These are phyloP conservation scores for Lophotis ruficrista DNA, from an alignment of 2,113 vertebrate species.

Conservation along the genomic window DNA sequence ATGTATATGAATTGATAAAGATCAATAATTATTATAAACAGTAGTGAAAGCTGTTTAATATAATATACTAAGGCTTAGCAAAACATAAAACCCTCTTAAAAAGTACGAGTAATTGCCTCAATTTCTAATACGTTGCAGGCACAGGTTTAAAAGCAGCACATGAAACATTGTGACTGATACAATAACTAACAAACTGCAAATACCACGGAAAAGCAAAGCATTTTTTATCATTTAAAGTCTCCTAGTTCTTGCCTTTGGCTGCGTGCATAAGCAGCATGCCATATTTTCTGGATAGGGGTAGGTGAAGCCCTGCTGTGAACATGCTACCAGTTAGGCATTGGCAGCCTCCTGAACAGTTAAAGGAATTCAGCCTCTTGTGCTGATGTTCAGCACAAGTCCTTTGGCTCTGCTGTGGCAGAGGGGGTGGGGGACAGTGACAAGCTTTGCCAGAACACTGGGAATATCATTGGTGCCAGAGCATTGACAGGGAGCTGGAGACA, in stretches of 20 bases:
- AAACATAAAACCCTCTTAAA: neutral
- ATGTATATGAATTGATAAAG: neutral
- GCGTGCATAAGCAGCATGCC: neutral
- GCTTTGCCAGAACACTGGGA: neutral
- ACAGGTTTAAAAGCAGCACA: neutral
- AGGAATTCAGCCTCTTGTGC: neutral
- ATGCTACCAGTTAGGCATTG: neutral
- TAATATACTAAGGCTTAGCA: neutral
- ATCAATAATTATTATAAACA: neutral
- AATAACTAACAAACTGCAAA: neutral
- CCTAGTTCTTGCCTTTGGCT: neutral
- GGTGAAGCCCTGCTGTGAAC: neutral
- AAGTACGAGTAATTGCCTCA: neutral
- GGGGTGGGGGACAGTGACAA: rapidly evolving
- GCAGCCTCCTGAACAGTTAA: neutral
- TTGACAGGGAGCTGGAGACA: neutral
- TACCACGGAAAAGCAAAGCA: neutral
- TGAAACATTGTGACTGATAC: neutral
- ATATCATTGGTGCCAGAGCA: neutral
- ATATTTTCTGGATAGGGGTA: neutral
- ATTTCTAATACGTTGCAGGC: rapidly evolving
- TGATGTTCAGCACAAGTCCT: neutral
- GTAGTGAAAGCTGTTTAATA: neutral
- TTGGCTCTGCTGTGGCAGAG: neutral
- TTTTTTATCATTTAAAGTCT: neutral